These are phyloP conservation scores for Siphamia tubifer DNA, from an alignment of 2,113 vertebrate species.

Conservation along the genomic window DNA sequence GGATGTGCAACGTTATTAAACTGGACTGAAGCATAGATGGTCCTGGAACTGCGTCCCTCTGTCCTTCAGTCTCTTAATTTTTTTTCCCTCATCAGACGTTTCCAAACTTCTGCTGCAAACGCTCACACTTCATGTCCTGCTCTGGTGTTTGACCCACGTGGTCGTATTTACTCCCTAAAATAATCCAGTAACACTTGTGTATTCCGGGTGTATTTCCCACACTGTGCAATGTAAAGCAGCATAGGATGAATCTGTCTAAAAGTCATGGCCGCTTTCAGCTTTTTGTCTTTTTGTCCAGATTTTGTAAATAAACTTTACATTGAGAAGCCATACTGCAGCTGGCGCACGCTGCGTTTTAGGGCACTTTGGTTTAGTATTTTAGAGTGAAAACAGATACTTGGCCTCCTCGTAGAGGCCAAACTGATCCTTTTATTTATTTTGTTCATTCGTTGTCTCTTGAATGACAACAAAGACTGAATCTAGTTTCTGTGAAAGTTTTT, in stretches of 20 bases:
- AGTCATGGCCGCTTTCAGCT: constrained; percentile 5
- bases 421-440: constrained; percentile 44
- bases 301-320: constrained; percentile 48
- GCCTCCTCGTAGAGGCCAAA: not conserved
- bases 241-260: not conserved
- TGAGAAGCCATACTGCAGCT: constrained; percentile 52
- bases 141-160: not conserved
- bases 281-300: not conserved
- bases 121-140: not conserved
- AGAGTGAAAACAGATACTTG: not conserved
- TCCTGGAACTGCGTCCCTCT: no score
- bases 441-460: not conserved
- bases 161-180: constrained; percentile 9
- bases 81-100: no score
- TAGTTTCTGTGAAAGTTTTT: constrained; percentile 41
- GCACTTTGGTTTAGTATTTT: constrained; percentile 25
- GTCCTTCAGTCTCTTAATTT: no score
- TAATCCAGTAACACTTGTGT: not conserved
- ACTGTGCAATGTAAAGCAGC: constrained; percentile 4
- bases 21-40: no score
- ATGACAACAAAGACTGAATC: not conserved
- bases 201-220: not conserved
- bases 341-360: constrained; percentile 17
- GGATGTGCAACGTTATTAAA: no score
- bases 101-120: no score